Base-by-base conservation (phyloP, 2,888 invertebrate species). In the Eupsilia transversa region DNA sequence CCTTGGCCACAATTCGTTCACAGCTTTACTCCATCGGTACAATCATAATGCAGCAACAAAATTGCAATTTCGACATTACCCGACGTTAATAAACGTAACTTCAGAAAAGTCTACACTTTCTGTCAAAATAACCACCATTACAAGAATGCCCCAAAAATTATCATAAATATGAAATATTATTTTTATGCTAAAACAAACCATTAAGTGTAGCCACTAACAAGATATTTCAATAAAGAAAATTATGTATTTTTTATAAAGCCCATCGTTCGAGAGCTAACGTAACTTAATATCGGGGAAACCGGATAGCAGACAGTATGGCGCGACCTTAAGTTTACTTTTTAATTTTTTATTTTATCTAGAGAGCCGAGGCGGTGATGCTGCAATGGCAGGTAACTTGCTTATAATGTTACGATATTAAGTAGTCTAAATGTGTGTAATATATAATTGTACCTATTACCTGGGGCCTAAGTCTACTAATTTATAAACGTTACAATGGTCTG, bases 221-320 rank as follows among this genome's bases (percentile, higher is more conserved):
- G 91, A 91, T 93, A 93, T 93, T 91, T 93, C 92, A 93, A 94
- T 94, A 94, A 93, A 93, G 93, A 94, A 94, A 94, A 93, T 92
- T 92, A 68, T 93, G 92, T 91, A 90, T 92, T 87, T 91, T 89
- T 92, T 92, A 92, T 92, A 93, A 92, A 93, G 92, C 89, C 93
- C 92, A 90, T 91, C 89, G 88, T 90, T 89, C 89, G 90, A 93
- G 91, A 66, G 74, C 90, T 68, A 67, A 89, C 91, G 96, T 94
- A 96, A 96, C 93, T 87, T 90, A 94, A 96, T 96, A 94, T 92
- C 87, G 89, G 89, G 92, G 96, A 96, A 96, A 96, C 94, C 95
- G 94, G 96, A 96, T 96, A 95, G 94, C 94, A 96, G 96, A 96
- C 96, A 95, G 96, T 95, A 95, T 96, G 96, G 96, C 96, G 96